phyloP scores from a whole-genome alignment of 1,140 invertebrate species.

The Pogonognathellus flavescens region DNA sequence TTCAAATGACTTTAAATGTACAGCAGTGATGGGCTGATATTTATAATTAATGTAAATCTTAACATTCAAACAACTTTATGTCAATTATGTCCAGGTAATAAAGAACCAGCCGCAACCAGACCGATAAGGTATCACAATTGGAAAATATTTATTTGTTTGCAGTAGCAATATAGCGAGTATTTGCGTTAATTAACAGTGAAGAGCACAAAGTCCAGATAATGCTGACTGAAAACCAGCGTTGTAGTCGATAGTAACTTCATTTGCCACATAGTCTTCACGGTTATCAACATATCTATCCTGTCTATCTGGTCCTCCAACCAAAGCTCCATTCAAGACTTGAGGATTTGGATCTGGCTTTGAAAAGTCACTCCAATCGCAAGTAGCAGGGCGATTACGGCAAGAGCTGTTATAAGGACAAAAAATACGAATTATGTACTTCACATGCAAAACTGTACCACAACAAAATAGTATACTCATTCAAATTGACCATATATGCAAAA shows the following conservation, averaged over 20 bases:
- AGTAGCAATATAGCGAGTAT: not conserved
- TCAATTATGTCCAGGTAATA: too few relatives aligned
- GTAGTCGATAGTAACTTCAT: slow-evolving; percentile 75
- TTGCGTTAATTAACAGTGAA: slow-evolving; percentile 12
- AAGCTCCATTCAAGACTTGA: slow-evolving; percentile 73
- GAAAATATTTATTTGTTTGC: too few relatives aligned
- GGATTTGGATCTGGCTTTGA: slow-evolving; percentile 72
- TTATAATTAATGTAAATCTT: too few relatives aligned
- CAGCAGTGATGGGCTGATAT: too few relatives aligned
- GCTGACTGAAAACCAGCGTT: slow-evolving; percentile 74
- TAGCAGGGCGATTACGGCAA: slow-evolving; percentile 72
- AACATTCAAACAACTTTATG: too few relatives aligned
- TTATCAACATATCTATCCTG: slow-evolving; percentile 73
- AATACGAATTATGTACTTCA: not conserved
- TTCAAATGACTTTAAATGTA: too few relatives aligned
- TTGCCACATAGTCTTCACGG: slow-evolving; percentile 74
- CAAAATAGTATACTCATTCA: not conserved
- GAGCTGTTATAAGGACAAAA: slow-evolving; percentile 69
- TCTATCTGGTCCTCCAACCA: slow-evolving; percentile 75
- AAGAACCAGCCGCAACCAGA: too few relatives aligned
- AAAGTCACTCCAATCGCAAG: slow-evolving; percentile 73
- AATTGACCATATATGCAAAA: too few relatives aligned
- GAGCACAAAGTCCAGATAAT: slow-evolving; percentile 49
- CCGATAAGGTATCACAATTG: too few relatives aligned
- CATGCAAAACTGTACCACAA: not conserved